Percentiles rank a stretch among this genome's conserved stretches.
These are phyloP conservation scores for Eupithecia pulchellata DNA, from an alignment of 2,888 invertebrate genomes.

Conservation along the genomic window DNA sequence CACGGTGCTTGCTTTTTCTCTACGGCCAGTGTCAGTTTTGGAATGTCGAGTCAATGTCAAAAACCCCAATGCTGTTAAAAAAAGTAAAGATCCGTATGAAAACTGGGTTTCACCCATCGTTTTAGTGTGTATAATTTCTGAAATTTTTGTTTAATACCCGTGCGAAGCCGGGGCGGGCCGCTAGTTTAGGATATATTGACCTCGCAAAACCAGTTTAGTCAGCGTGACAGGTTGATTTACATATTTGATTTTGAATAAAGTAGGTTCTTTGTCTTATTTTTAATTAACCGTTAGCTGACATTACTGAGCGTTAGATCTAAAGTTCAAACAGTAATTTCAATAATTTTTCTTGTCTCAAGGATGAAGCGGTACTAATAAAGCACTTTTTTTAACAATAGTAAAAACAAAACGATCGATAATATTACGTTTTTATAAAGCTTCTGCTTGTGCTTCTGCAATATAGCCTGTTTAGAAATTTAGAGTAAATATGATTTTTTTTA, in stretches of 20 bases:
- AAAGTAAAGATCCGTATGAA: no score
- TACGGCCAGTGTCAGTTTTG: no score
- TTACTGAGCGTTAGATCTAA: background rate
- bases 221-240: background rate
- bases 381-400: background rate
- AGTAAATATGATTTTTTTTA: no score
- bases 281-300: background rate
- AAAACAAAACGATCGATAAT: no score
- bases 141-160: no score
- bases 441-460: background rate
- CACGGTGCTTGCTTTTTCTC: no score
- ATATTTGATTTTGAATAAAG: slow-evolving; percentile 8
- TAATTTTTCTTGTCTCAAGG: background rate
- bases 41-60: no score
- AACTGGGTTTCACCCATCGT: no score
- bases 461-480: background rate
- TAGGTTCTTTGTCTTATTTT: background rate
- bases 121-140: no score
- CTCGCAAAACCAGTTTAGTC: slow-evolving; percentile 20
- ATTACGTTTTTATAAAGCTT: background rate
- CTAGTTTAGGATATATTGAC: slow-evolving; percentile 20
- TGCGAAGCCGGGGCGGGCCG: no score
- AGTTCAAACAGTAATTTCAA: background rate
- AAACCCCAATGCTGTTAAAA: no score
- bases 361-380: no score